phyloP scores from a whole-genome alignment of 2,797 vertebrate genomes.

The Crocidura indochinensis region DNA sequence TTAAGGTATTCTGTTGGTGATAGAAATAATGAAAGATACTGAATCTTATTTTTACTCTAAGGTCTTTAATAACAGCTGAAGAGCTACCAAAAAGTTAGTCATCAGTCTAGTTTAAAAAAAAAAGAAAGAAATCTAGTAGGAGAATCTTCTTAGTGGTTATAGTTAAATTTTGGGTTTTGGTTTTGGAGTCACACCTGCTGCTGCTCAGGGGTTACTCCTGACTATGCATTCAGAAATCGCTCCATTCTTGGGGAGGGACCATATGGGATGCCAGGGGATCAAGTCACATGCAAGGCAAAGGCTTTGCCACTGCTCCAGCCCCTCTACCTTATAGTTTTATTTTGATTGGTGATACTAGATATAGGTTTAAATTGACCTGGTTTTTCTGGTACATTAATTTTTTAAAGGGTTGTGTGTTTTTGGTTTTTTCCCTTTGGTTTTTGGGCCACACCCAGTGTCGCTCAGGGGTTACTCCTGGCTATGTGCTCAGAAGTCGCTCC shows the following conservation, averaged over 20 bases:
- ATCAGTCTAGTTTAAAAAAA: constrained; percentile 33
- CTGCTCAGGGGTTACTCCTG: no score
- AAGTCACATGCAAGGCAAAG: no score
- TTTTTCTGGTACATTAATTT: constrained; percentile 16
- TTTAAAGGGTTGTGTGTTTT: neutral
- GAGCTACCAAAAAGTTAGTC: neutral
- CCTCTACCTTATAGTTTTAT: constrained; percentile 43
- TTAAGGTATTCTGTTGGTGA: neutral
- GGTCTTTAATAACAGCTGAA: neutral
- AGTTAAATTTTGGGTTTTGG: no score
- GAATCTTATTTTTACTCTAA: neutral
- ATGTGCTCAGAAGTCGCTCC: no score
- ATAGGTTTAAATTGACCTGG: constrained; percentile 18
- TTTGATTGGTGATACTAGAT: neutral
- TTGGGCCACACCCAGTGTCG: no score
- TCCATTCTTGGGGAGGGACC: no score
- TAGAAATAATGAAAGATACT: neutral
- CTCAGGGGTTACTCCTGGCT: no score
- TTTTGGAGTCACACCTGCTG: no score
- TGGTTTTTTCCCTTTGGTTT: no score
- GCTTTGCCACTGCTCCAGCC: no score
- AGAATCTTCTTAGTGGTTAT: constrained; percentile 36
- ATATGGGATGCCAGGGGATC: no score
- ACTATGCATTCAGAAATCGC: no score
- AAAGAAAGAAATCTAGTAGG: neutral